Evolutionary conservation across 2,888 invertebrate species (phyloP), one percentile per base, ranked within the genome.

Genomic region (Chymomyza caudatula): DNA sequence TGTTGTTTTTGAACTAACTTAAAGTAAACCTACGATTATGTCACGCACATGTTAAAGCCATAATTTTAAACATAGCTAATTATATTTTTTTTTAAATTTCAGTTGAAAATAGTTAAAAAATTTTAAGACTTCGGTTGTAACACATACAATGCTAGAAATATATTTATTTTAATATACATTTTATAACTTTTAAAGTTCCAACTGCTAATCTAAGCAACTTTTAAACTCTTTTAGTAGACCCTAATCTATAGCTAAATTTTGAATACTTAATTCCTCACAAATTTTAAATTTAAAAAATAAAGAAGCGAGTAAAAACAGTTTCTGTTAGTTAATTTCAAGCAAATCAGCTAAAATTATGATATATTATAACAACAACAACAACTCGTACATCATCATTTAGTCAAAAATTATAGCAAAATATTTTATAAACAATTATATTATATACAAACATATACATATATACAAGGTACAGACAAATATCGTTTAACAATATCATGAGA

Each of bases 41-140:
- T 80, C 81, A 84, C 85, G 85, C 85, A 80, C 85, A 80, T 78
- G 66, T 75, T 73, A 43, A 67, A 71, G 77, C 73, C 81, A 76
- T 81, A 76, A 63, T 37, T 83, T 79, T 78, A 61, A 23, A n/a
- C 2, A 23, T 54, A 42, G 43, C 19, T 5, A 55, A 55, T n/a
- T 53, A 29, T 11, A 20, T 6, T 17, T 4, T n/a, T 47, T 47
- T 6, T n/a, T n/a, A 15, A 47, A 8, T 47, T 4, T 37, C 4
- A 47, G 47, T 8, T 43, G 6, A 43, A 43, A 4, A n/a, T n/a
- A n/a, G 3, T 25, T 25, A 11, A 37, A 37, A 37, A 8, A 37
- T 37, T 37, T 37, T 37, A 8, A 37, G 2, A 37, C 29, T 13
- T 37, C 11, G 29, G 29, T 37, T 37, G 29, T 37, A 37, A 37